Conservation (phyloP, 1,140 invertebrate species). For the Drosophila carrolli region DNA sequence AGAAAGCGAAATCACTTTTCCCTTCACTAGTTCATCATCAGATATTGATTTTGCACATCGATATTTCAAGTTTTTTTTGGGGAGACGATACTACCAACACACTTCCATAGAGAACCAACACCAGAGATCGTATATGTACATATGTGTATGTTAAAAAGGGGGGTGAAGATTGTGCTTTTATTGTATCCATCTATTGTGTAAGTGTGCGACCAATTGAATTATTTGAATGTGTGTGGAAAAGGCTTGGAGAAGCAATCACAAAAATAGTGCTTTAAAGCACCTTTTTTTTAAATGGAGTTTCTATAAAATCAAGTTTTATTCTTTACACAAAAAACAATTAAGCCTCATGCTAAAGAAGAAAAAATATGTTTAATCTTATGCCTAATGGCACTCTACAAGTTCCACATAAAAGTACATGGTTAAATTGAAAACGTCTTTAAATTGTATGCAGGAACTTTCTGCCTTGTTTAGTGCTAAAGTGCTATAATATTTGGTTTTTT, state of each 20-base stretch:
- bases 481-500: too few species aligned
- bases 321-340: too few species aligned
- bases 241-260: slow-evolving; percentile 18
- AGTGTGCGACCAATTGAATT: slow-evolving; percentile 39
- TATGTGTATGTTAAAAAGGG: slow-evolving; percentile 5
- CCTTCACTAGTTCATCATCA: slow-evolving; percentile 1
- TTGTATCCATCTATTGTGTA: slow-evolving; percentile 1
- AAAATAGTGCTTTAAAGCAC: background rate
- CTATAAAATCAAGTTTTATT: too few species aligned
- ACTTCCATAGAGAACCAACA: slow-evolving; percentile 38
- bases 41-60: background rate
- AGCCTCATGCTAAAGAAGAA: too few species aligned
- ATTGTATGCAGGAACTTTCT: too few species aligned
- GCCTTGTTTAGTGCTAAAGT: too few species aligned
- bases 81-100: slow-evolving; percentile 14
- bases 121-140: slow-evolving; percentile 19
- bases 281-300: too few species aligned
- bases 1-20: slow-evolving; percentile 3
- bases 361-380: too few species aligned
- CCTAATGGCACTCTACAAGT: too few species aligned
- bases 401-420: too few species aligned
- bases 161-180: slow-evolving; percentile 15
- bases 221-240: background rate
- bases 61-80: background rate
- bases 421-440: too few species aligned